Conservation (phyloP, 2,888 invertebrate genomes). For the Trimorus sp. region DNA sequence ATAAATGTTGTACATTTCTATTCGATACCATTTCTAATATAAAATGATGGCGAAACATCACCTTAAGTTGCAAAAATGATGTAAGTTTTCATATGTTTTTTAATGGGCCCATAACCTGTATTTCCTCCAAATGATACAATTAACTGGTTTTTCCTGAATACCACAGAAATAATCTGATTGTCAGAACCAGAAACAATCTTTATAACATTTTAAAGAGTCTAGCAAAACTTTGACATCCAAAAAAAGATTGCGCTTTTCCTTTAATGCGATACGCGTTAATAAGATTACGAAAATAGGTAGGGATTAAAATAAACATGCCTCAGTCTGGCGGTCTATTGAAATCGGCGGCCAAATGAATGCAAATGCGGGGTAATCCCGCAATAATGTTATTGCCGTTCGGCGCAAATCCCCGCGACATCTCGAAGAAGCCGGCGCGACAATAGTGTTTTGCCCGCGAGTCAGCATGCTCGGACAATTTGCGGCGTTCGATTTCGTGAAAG, state of each 20-base stretch:
- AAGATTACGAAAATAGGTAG: slow-evolving; percentile 10
- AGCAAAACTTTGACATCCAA: too few species aligned
- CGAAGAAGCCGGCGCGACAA: slow-evolving; percentile 33
- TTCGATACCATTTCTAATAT: too few species aligned
- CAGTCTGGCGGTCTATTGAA: neutral
- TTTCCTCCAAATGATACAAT: too few species aligned
- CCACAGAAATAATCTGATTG: too few species aligned
- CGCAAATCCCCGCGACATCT: slow-evolving; percentile 2
- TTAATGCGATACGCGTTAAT: slow-evolving; percentile 4
- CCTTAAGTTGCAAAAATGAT: too few species aligned
- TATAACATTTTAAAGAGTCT: too few species aligned
- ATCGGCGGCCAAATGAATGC: slow-evolving; percentile 15
- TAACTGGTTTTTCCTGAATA: neutral
- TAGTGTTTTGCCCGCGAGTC: slow-evolving; percentile 49
- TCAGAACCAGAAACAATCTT: too few species aligned
- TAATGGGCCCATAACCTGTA: too few species aligned
- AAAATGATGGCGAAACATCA: too few species aligned
- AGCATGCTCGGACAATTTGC: slow-evolving; percentile 52
- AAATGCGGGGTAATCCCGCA: slow-evolving; percentile 11
- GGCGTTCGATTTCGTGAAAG: slow-evolving; percentile 58
- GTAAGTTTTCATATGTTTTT: too few species aligned
- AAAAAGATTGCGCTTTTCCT: too few species aligned
- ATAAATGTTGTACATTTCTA: too few species aligned
- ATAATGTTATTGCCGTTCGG: slow-evolving; percentile 30
- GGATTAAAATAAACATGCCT: slow-evolving; percentile 26